Conservation (phyloP, 1,140 invertebrate genomes). For the Drosophila fuyamai region DNA sequence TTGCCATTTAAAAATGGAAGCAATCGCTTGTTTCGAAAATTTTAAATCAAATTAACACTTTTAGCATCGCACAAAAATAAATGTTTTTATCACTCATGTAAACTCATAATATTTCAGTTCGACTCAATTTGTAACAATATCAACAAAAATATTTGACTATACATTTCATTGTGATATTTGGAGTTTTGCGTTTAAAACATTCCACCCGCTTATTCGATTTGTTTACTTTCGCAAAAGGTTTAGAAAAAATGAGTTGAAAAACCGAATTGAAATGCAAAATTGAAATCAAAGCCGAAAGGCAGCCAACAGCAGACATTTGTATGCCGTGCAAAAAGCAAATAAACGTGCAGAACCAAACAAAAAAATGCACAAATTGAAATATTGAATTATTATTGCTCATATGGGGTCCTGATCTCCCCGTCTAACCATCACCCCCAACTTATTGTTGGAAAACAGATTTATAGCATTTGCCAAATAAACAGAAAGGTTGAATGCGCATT, state of each 20-base stretch:
- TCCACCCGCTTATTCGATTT: constrained; percentile 43
- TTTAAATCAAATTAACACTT: constrained; percentile 17
- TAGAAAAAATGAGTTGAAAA: constrained; percentile 19
- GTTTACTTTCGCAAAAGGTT: constrained; percentile 29
- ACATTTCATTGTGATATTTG: constrained; percentile 13
- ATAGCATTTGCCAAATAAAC: constrained; percentile 53
- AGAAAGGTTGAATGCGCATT: constrained; percentile 35
- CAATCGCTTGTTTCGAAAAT: background rate
- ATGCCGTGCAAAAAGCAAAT: constrained; percentile 47
- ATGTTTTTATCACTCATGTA: constrained; percentile 19
- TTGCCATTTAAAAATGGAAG: background rate
- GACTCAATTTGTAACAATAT: constrained; percentile 39
- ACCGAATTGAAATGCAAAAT: constrained; percentile 25
- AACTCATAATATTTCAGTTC: constrained; percentile 37
- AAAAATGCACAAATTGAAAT: constrained; percentile 71
- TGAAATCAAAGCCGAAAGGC: constrained; percentile 42
- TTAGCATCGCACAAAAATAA: background rate
- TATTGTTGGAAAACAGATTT: constrained; percentile 51
- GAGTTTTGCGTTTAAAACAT: constrained; percentile 33
- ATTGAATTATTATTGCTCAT: constrained; percentile 71
- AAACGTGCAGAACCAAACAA: constrained; percentile 26
- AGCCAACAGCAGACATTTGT: constrained; percentile 37
- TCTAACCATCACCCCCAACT: constrained; percentile 10
- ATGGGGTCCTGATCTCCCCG: constrained; percentile 28
- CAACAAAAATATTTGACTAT: constrained; percentile 26